Conservation (phyloP, 2,888 invertebrate species). For the Caenorhabditis drosophilae region DNA sequence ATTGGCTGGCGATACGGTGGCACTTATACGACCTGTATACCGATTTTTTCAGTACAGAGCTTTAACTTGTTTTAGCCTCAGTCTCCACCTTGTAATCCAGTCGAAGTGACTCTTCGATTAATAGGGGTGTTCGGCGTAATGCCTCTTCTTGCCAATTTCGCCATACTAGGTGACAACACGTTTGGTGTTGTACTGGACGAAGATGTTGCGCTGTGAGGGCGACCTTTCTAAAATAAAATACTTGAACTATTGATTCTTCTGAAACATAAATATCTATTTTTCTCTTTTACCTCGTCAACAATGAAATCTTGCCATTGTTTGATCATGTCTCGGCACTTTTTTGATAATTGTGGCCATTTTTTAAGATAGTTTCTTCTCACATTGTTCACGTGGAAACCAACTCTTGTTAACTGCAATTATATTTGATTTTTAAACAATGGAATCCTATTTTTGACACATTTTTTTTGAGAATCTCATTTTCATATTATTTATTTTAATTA, state of each 20-base stretch:
- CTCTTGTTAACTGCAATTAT: slow-evolving; percentile 38
- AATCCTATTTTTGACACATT: neutral
- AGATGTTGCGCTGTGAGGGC: slow-evolving; percentile 44
- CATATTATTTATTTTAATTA: too few species aligned
- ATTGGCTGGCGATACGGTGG: slow-evolving; percentile 50
- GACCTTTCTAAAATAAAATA: slow-evolving; percentile 8
- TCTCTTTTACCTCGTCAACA: slow-evolving; percentile 34
- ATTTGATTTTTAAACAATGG: neutral
- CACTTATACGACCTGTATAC: slow-evolving; percentile 27
- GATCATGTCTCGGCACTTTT: slow-evolving; percentile 59
- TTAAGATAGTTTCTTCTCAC: slow-evolving; percentile 54
- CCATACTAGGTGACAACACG: slow-evolving; percentile 59
- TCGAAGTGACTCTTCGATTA: slow-evolving; percentile 41
- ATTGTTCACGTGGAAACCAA: slow-evolving; percentile 61
- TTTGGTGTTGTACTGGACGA: slow-evolving; percentile 62
- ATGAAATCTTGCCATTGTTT: slow-evolving; percentile 60
- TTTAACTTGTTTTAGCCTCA: neutral
- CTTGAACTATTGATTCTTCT: neutral
- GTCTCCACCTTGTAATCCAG: slow-evolving; percentile 35
- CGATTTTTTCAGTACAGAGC: neutral
- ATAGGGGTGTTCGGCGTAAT: slow-evolving; percentile 62
- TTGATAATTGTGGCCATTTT: slow-evolving; percentile 53
- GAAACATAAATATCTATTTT: too few species aligned
- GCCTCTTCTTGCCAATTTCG: slow-evolving; percentile 46
- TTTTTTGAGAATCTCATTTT: too few species aligned